A percentile compares a stretch with the other conserved stretches of the same genome.
These are phyloP conservation scores for Drosophila micromelanica DNA, from an alignment of 1,140 invertebrate genomes.

Conservation along the genomic window DNA sequence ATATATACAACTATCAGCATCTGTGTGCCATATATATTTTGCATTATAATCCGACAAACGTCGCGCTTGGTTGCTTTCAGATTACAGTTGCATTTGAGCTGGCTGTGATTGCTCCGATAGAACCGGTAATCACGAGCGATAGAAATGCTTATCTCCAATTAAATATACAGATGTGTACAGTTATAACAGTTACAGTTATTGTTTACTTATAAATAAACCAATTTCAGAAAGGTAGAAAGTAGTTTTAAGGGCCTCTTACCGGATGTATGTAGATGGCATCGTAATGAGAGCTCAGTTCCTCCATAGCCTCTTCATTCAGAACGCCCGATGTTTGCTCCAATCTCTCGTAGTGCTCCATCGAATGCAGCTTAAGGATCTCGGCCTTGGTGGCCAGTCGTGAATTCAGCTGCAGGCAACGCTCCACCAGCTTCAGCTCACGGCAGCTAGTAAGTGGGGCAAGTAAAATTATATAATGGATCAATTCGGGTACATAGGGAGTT, in stretches of 20 bases:
- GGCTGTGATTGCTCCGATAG: background rate
- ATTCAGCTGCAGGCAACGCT: slow-evolving; percentile 87
- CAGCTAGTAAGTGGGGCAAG: slow-evolving; percentile 86
- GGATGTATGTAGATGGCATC: slow-evolving; percentile 95
- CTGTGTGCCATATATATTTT: background rate
- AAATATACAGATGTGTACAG: background rate
- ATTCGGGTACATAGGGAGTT: too few species aligned
- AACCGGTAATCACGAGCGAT: background rate
- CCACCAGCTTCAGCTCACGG: slow-evolving; percentile 89
- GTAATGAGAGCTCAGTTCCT: slow-evolving; percentile 90
- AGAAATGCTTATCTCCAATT: background rate
- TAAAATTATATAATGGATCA: background rate
- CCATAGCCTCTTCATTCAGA: slow-evolving; percentile 87
- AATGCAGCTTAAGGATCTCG: slow-evolving; percentile 89
- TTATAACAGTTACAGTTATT: background rate
- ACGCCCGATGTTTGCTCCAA: slow-evolving; percentile 88
- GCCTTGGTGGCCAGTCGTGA: slow-evolving; percentile 88
- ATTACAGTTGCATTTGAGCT: background rate
- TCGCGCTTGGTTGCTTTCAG: slow-evolving; percentile 3
- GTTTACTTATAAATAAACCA: background rate
- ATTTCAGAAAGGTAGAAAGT: background rate
- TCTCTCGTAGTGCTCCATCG: slow-evolving; percentile 87
- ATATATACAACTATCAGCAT: background rate
- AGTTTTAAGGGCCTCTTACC: slow-evolving; percentile 84
- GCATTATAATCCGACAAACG: background rate